Percentiles rank a stretch among this genome's conserved stretches.
Evolutionary conservation across 2,113 vertebrate species (phyloP).

Genomic region (Tympanuchus pallidicinctus): DNA sequence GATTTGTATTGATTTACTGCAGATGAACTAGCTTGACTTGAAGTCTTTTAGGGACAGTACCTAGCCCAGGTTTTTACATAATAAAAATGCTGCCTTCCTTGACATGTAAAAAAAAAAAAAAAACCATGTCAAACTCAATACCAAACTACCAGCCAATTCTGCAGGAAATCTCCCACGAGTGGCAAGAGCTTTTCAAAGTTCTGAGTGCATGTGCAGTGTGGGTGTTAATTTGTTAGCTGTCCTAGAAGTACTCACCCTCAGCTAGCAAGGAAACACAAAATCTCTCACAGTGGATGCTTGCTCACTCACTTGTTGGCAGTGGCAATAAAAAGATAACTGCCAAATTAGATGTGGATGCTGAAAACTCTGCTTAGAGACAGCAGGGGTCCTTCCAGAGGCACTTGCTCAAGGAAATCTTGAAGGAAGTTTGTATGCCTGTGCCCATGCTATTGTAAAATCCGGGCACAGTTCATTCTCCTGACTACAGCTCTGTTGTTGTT

Average conservation of each 20-base stretch:
- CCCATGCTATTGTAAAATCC: not conserved
- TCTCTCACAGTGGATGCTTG: not conserved
- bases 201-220: not conserved
- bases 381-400: constrained; percentile 36
- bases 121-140: not conserved
- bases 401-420: not conserved
- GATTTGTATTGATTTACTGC: not conserved
- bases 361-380: not conserved
- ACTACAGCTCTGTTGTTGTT: constrained; percentile 6
- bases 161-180: not conserved
- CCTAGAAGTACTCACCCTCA: not conserved
- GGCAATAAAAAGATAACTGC: not conserved
- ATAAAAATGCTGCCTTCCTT: not conserved
- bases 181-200: not conserved
- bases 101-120: not conserved
- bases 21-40: not conserved
- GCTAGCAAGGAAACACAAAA: not conserved
- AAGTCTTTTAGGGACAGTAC: not conserved
- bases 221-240: constrained; percentile 32
- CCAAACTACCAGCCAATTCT: not conserved
- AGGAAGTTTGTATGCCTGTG: not conserved
- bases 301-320: not conserved
- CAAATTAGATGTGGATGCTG: not conserved
- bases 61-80: not conserved
- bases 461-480: constrained; percentile 11